Evolutionary conservation across 2,888 invertebrate species (phyloP).

Genomic region (Drosophila siamana): DNA sequence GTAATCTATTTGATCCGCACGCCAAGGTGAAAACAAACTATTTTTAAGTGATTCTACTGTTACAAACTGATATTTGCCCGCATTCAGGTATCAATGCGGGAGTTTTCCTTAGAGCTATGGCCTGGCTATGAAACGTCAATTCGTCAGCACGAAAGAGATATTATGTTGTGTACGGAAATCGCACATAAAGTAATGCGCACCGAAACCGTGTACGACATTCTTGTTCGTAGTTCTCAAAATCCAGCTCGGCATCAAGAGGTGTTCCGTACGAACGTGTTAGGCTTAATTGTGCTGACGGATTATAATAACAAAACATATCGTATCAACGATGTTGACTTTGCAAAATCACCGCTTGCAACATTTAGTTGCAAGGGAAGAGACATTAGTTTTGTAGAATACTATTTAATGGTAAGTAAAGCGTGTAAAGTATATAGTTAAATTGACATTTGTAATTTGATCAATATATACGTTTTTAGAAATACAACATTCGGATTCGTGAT

Average conservation of each 20-base stretch:
- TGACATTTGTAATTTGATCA: not conserved
- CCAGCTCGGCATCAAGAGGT: constrained; percentile 86
- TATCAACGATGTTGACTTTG: constrained; percentile 91
- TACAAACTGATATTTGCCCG: not conserved
- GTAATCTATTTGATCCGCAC: constrained; percentile 90
- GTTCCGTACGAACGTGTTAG: constrained; percentile 87
- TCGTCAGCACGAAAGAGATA: constrained; percentile 91
- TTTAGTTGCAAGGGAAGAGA: constrained; percentile 88
- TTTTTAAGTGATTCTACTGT: not conserved
- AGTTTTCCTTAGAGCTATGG: constrained; percentile 91
- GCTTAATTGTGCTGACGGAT: constrained; percentile 88
- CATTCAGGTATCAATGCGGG: constrained; percentile 87
- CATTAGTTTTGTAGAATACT: constrained; percentile 89
- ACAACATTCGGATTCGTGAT: constrained; percentile 89
- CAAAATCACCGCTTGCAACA: constrained; percentile 87
- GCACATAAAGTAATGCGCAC: constrained; percentile 93
- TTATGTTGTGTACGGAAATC: constrained; percentile 93
- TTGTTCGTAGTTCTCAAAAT: constrained; percentile 86
- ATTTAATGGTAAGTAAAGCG: constrained; percentile 86
- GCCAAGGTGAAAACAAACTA: constrained; percentile 86
- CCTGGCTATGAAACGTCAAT: constrained; percentile 94
- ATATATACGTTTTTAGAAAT: constrained; percentile 86
- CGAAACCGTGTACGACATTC: constrained; percentile 90
- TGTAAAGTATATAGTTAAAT: not conserved
- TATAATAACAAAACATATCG: constrained; percentile 89